These are phyloP conservation scores for Lumbricus terrestris DNA, from an alignment of 2,888 invertebrate species.

Conservation along the genomic window DNA sequence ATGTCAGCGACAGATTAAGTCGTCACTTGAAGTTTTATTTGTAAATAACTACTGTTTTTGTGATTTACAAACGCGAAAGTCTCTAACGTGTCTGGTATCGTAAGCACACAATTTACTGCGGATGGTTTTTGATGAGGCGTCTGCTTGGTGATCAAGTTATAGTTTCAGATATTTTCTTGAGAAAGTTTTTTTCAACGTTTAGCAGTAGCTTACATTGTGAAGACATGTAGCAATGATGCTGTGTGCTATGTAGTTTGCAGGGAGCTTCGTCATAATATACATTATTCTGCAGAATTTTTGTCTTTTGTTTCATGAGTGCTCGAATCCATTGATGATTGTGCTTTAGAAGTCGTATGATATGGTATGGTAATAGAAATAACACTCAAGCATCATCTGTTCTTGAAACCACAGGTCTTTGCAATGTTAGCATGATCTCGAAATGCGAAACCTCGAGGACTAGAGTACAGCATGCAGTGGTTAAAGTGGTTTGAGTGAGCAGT, in stretches of 20 bases:
- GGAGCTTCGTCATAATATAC: slow-evolving; percentile 17
- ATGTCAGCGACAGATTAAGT: slow-evolving; percentile 3
- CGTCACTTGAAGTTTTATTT: not conserved
- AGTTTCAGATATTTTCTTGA: slow-evolving; percentile 3
- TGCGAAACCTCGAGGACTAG: not conserved
- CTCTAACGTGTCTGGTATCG: not conserved
- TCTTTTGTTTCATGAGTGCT: not conserved
- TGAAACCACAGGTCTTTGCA: not conserved
- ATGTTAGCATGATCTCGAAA: not conserved
- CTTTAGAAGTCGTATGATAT: not conserved
- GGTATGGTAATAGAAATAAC: not conserved
- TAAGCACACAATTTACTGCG: not conserved
- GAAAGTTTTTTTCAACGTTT: not conserved
- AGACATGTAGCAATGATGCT: not conserved
- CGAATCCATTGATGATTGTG: not conserved
- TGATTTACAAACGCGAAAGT: not conserved
- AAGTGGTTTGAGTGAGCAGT: too few relatives aligned
- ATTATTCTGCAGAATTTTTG: not conserved
- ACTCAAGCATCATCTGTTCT: not conserved
- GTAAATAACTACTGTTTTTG: not conserved
- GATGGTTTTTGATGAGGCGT: not conserved
- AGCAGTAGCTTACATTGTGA: not conserved
- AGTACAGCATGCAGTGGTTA: too few relatives aligned
- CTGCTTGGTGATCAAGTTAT: not conserved
- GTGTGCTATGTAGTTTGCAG: slow-evolving; percentile 7